A percentile compares a stretch with the other conserved stretches of the same genome.
Evolutionary conservation across 2,888 invertebrate species (phyloP).

Genomic region (Meiosimyza platycephala): DNA sequence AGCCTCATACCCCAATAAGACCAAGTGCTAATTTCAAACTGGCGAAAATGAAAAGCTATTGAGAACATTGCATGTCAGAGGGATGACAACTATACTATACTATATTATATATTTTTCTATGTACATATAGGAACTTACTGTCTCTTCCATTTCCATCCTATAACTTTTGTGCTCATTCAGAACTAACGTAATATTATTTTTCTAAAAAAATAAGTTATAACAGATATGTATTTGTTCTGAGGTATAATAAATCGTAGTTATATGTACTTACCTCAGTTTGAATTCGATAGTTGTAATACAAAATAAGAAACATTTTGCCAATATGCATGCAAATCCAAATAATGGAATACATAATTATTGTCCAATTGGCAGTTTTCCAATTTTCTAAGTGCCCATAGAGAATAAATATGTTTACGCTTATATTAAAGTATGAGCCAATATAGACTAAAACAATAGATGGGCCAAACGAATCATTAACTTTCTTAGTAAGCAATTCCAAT

Average conservation of each 20-base stretch:
- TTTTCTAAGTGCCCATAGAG: conserved; percentile 45
- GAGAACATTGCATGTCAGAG: too few relatives aligned
- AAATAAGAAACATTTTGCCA: conserved; percentile 49
- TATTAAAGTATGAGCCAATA: conserved; percentile 49
- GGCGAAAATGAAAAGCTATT: too few relatives aligned
- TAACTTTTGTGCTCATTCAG: conserved; percentile 44
- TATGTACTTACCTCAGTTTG: conserved; percentile 44
- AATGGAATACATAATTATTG: conserved; percentile 37
- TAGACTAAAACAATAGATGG: conserved; percentile 45
- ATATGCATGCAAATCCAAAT: conserved; percentile 48
- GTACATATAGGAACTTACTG: conserved; percentile 40
- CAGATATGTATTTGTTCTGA: background rate
- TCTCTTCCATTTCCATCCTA: conserved; percentile 43
- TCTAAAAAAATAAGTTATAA: conserved; percentile 42
- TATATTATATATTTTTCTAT: too few relatives aligned
- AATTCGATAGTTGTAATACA: conserved; percentile 48
- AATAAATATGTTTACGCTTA: conserved; percentile 49
- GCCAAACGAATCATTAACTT: conserved; percentile 46
- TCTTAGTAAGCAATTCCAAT: conserved; percentile 46
- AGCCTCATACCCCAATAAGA: too few relatives aligned
- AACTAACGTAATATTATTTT: conserved; percentile 42
- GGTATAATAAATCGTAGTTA: background rate
- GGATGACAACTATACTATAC: too few relatives aligned
- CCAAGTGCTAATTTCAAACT: too few relatives aligned
- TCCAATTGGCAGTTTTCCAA: conserved; percentile 34